Percentiles rank a stretch among this genome's conserved stretches.
Conservation (phyloP, 2,797 vertebrate genomes). For the Macropodus opercularis region DNA sequence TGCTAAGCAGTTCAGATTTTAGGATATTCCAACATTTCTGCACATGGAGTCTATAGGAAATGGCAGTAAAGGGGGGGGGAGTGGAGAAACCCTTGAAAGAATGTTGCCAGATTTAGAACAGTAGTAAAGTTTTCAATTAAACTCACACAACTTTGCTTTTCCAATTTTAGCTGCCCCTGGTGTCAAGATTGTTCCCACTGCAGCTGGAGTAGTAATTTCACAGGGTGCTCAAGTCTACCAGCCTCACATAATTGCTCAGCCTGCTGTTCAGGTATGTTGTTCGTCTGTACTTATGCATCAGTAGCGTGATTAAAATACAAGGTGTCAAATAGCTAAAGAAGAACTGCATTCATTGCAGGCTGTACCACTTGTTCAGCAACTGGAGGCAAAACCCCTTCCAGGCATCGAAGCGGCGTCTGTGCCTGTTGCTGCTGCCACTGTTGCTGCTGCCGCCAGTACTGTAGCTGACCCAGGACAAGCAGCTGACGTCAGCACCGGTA, state of each 20-base stretch:
- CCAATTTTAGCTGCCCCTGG: slow-evolving; percentile 75
- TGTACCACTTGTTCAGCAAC: slow-evolving; percentile 62
- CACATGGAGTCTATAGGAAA: too few relatives aligned
- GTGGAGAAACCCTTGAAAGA: too few relatives aligned
- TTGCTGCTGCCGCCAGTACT: slow-evolving; percentile 39
- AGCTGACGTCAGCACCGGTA: slow-evolving; percentile 50
- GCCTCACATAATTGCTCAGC: slow-evolving; percentile 81
- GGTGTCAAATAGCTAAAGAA: neutral
- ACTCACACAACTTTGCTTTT: slow-evolving; percentile 12
- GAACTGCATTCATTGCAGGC: slow-evolving; percentile 47
- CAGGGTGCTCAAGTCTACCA: slow-evolving; percentile 94
- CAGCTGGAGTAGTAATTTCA: slow-evolving; percentile 90
- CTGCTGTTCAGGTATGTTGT: slow-evolving; percentile 74
- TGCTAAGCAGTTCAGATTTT: neutral
- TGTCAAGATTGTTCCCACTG: slow-evolving; percentile 82
- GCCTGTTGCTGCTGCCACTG: slow-evolving; percentile 34
- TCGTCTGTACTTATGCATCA: neutral
- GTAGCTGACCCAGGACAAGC: slow-evolving; percentile 46
- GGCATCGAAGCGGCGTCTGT: slow-evolving; percentile 55
- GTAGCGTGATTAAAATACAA: neutral
- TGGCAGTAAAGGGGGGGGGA: too few relatives aligned
- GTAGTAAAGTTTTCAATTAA: too few relatives aligned
- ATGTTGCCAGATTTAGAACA: too few relatives aligned
- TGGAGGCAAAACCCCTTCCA: slow-evolving; percentile 68
- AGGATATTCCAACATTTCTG: neutral